These are phyloP conservation scores for Seriola quinqueradiata DNA, from an alignment of 2,113 vertebrate genomes.

Conservation along the genomic window DNA sequence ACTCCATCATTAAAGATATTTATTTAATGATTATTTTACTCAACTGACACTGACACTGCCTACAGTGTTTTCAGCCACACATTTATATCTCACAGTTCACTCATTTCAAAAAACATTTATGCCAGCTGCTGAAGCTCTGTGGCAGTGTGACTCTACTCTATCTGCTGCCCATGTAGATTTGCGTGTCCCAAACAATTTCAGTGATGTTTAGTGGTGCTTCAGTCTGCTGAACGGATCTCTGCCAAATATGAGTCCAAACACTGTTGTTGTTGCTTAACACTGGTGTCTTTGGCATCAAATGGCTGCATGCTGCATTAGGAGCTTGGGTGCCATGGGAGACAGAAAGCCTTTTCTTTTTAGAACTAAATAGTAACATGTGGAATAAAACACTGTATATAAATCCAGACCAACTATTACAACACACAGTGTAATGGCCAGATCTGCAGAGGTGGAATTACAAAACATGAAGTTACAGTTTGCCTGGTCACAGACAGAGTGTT, in stretches of 20 bases:
- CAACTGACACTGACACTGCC: constrained; percentile 18
- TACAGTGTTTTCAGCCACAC: not conserved
- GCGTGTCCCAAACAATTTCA: constrained; percentile 27
- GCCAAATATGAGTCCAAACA: constrained; percentile 40
- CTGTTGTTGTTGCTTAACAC: constrained; percentile 31
- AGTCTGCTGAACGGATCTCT: constrained; percentile 16
- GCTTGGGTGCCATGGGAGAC: constrained; percentile 17
- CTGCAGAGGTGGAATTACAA: constrained; percentile 36
- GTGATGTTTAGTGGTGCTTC: constrained; percentile 18
- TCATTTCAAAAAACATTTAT: constrained; percentile 21
- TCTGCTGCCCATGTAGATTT: constrained; percentile 28
- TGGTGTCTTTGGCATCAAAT: constrained; percentile 42
- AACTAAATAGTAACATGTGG: constrained; percentile 30
- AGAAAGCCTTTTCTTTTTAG: constrained; percentile 30
- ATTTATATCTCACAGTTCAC: constrained; percentile 17
- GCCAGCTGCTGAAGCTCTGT: constrained; percentile 26
- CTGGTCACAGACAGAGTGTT: constrained; percentile 11
- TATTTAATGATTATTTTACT: constrained; percentile 43
- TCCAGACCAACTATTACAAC: constrained; percentile 40
- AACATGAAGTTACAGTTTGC: constrained; percentile 16
- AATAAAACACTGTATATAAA: constrained; percentile 36
- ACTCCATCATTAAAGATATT: constrained; percentile 27
- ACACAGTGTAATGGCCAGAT: constrained; percentile 12
- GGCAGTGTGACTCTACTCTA: constrained; percentile 4
- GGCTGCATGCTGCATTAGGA: not conserved